Percentiles rank a stretch among this genome's conserved stretches.
phyloP scores from a whole-genome alignment of 2,888 invertebrate species.

The Linyphia triangularis region DNA sequence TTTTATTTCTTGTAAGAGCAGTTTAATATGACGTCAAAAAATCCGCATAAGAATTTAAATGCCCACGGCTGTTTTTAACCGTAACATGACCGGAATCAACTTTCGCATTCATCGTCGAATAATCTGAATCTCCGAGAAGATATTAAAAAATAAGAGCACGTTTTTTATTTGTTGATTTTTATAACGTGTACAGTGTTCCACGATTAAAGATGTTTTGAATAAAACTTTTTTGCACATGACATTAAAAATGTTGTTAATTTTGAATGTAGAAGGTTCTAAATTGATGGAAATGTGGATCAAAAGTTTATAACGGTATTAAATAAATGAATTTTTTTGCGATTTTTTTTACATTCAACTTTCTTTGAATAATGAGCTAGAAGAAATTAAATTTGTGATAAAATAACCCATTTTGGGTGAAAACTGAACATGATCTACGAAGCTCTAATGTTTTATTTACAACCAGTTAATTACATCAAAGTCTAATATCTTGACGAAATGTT shows the following conservation, averaged over 20 bases:
- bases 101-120: background rate
- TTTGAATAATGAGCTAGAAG: no score
- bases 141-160: slow-evolving; percentile 9
- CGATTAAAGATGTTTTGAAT: slow-evolving; percentile 1
- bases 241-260: background rate
- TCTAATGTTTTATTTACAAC: no score
- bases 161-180: slow-evolving; percentile 45
- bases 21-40: no score
- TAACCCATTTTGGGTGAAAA: no score
- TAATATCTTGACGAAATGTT: no score
- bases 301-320: background rate
- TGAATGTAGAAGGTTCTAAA: background rate
- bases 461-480: no score
- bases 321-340: no score
- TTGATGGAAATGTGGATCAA: background rate
- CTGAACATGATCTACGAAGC: no score
- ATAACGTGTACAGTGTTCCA: slow-evolving; percentile 49
- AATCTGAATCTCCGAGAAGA: background rate
- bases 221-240: background rate
- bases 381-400: no score
- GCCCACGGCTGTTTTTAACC: background rate
- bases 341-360: no score
- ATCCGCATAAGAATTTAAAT: background rate
- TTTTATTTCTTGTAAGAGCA: no score
- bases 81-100: slow-evolving; percentile 10